phyloP scores from a whole-genome alignment of 2,888 invertebrate species.

The Candidula unifasciata region DNA sequence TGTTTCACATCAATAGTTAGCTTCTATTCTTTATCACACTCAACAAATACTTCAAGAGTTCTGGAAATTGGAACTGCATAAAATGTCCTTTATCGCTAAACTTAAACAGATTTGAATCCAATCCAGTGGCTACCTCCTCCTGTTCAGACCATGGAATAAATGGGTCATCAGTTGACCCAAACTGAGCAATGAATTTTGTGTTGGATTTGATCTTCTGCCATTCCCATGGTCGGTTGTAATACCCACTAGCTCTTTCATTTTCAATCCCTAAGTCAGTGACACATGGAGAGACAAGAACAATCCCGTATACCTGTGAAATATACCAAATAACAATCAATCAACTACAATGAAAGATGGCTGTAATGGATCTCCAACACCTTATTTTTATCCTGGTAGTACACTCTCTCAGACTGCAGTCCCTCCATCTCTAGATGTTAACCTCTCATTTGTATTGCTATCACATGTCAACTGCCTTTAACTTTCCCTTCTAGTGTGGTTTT shows the following conservation, averaged over 20 bases:
- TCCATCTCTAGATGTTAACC: no score
- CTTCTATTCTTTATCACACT: constrained; percentile 50
- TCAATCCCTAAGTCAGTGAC: constrained; percentile 70
- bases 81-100: constrained; percentile 72
- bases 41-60: constrained; percentile 67
- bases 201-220: constrained; percentile 69
- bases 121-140: constrained; percentile 63
- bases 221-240: constrained; percentile 73
- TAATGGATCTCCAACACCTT: no score
- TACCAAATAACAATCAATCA: no score
- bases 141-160: constrained; percentile 70
- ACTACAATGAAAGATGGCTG: no score
- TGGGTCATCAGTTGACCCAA: constrained; percentile 73
- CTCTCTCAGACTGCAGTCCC: no score
- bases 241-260: constrained; percentile 70
- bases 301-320: constrained; percentile 63
- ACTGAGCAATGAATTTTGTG: constrained; percentile 67
- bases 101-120: constrained; percentile 64
- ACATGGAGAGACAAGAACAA: constrained; percentile 73
- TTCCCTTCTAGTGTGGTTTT: no score
- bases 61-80: constrained; percentile 69
- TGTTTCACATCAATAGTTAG: not conserved
- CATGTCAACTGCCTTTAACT: no score
- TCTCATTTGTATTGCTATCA: no score
- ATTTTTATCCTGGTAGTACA: no score